Conservation (phyloP, 2,888 invertebrate species). For the Cinara cedri region DNA sequence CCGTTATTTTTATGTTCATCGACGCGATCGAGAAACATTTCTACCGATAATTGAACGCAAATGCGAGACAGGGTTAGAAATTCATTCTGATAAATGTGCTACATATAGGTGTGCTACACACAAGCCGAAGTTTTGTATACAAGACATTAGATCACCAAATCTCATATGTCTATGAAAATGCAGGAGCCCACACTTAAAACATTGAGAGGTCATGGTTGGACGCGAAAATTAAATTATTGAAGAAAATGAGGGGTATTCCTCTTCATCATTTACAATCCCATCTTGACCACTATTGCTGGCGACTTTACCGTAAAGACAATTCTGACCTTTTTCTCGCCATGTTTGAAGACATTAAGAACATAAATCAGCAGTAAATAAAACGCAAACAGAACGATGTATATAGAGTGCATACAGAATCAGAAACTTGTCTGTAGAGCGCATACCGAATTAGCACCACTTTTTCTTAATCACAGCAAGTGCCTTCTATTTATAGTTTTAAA, state of each 20-base stretch:
- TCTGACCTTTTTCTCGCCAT: neutral
- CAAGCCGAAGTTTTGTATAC: constrained; percentile 1
- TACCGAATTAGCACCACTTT: too few relatives aligned
- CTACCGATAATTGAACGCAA: constrained; percentile 26
- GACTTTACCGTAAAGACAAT: neutral
- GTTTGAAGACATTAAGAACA: neutral
- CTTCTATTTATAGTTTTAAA: too few relatives aligned
- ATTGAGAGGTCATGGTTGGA: too few relatives aligned
- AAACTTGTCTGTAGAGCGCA: neutral
- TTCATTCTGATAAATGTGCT: constrained; percentile 7
- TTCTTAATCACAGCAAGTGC: too few relatives aligned
- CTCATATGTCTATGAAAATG: neutral
- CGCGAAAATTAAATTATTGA: neutral
- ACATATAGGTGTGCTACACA: neutral
- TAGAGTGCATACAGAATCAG: neutral
- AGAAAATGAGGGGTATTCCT: constrained; percentile 24
- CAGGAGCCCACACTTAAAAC: neutral
- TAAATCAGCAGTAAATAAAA: too few relatives aligned
- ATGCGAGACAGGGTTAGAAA: too few relatives aligned
- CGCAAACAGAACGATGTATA: too few relatives aligned
- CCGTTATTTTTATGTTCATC: constrained; percentile 9
- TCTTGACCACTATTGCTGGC: constrained; percentile 22
- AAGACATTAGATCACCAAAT: constrained; percentile 17
- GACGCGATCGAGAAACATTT: constrained; percentile 8
- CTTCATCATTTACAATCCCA: constrained; percentile 9